Evolutionary conservation across 2,113 vertebrate species (phyloP).

Genomic region (Rutilus rutilus): DNA sequence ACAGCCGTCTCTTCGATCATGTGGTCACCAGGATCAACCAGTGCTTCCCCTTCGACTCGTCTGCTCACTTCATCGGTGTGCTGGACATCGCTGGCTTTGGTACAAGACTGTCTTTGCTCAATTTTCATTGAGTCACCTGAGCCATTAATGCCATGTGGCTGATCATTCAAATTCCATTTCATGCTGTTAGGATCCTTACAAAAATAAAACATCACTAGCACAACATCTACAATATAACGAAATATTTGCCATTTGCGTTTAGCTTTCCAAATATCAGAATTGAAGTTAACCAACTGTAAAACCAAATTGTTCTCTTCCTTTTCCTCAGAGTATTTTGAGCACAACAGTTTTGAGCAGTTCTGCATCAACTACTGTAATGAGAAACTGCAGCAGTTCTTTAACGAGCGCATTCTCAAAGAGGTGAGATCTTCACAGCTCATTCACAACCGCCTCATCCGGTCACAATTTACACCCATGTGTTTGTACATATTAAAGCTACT

Average conservation of each 20-base stretch:
- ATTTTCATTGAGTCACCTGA: neutral
- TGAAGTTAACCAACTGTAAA: neutral
- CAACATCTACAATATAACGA: no score
- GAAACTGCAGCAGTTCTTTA: conserved; percentile 99
- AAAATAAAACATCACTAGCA: no score
- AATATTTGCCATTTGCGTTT: no score
- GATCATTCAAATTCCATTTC: neutral
- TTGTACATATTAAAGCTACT: neutral
- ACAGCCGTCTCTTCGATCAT: conserved; percentile 96
- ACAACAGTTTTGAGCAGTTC: conserved; percentile 99
- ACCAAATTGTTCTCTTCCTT: neutral
- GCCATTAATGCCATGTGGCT: neutral
- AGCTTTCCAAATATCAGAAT: no score
- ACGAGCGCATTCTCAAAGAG: conserved; percentile 98
- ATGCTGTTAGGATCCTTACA: no score
- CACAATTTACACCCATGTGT: neutral
- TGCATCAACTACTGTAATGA: conserved; percentile 99
- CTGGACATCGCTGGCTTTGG: conserved; percentile 98
- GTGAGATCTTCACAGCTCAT: conserved; percentile 70
- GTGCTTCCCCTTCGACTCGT: conserved; percentile 95
- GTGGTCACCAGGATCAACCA: conserved; percentile 96
- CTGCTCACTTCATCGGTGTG: conserved; percentile 94
- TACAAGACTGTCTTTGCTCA: conserved; percentile 65
- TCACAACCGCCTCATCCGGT: neutral
- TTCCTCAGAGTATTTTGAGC: conserved; percentile 96